Base-by-base conservation (phyloP, 2,113 vertebrate genomes). In the Chitala chitala region DNA sequence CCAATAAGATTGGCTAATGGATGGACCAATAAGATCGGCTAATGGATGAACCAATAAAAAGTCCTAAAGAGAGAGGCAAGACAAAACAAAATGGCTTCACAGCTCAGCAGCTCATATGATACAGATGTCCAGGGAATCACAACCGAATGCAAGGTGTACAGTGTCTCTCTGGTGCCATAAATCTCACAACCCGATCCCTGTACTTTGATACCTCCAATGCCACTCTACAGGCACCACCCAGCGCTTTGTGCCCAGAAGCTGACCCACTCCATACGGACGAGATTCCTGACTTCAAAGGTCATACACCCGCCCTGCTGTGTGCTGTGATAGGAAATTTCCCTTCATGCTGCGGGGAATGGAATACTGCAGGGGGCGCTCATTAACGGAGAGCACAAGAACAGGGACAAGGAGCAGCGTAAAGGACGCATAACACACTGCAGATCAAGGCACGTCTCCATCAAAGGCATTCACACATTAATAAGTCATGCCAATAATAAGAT, bases 391-490 rank as follows among this genome's bases (percentile, higher is more conserved):
- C 1, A 13, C 40, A 31, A 5, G 24, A 31, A 33, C 8, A 22
- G 40, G 1, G 65, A 12, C 24, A 31, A 29, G 31, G 42, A 69
- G 42, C 24, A 20, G 26, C 50, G 17, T 50, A 12, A 48, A 69
- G 50, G 66, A 51, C 26, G 26, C 13, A 15, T n/a, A 17, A 48
- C 26, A 31, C 13, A 26, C 66, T 51, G 24, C 24, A 69, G 42
- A 31, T 50, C 46, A 51, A 69, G 66, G 31, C 42, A 69, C 22
- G 15, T 40, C 24, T 7, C 22, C 50, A 38, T 44, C 24, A 69
- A 69, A 24, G 48, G 66, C 42, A 44, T 69, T 69, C 50, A 48
- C 33, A 48, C 42, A 46, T 51, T 69, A 48, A 69, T 69, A 44
- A 50, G 24, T 51, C 42, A 69, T 50, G 50, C 24, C 13, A 29